Conservation (phyloP, 2,113 vertebrate species). For the Piliocolobus tephrosceles region DNA sequence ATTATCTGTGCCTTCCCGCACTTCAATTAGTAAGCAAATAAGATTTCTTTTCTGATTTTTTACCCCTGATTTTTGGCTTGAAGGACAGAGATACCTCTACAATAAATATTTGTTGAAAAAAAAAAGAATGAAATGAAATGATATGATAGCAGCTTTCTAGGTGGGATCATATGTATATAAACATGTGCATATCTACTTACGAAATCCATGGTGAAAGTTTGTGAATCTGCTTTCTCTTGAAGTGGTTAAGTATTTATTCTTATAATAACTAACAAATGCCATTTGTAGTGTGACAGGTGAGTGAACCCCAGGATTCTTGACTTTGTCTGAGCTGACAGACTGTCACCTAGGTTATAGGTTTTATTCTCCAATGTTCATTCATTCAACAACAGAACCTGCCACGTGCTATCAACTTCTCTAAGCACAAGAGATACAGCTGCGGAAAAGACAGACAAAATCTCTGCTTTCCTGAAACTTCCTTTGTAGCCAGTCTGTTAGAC, state of each 20-base stretch:
- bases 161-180: not conserved
- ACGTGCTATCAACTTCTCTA: not conserved
- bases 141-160: not conserved
- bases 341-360: not conserved
- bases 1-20: not conserved
- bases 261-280: not conserved
- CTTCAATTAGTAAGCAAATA: not conserved
- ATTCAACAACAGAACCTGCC: not conserved
- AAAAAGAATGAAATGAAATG: conserved; percentile 2
- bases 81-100: not conserved
- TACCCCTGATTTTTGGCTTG: not conserved
- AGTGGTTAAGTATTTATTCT: not conserved
- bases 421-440: not conserved
- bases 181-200: not conserved
- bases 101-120: not conserved
- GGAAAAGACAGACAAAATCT: not conserved
- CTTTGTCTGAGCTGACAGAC: not conserved
- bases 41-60: not conserved
- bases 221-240: not conserved
- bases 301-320: not conserved
- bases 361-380: not conserved
- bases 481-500: not conserved
- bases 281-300: not conserved
- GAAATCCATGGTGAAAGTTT: not conserved
- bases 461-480: not conserved